Evolutionary conservation across 1,140 invertebrate genomes (phyloP), one percentile per base, ranked within the genome.

Genomic region (Streblospio benedicti): DNA sequence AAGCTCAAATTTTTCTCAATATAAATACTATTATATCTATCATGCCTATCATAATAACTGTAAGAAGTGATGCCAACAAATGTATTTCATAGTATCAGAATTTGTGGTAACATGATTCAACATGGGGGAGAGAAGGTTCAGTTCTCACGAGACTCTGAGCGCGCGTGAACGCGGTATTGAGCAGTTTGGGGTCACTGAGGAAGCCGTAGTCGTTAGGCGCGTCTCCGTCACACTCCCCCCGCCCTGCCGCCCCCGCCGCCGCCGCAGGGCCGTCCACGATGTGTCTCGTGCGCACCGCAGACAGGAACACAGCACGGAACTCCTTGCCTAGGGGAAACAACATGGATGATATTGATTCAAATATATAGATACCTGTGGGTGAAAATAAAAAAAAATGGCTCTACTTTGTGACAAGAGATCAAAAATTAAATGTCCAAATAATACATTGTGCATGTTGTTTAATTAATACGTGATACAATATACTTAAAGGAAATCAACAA

Each of bases 71-170:
- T n/a, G n/a, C n/a, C n/a, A n/a, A n/a, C n/a, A n/a, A n/a, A n/a
- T n/a, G n/a, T n/a, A n/a, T n/a, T n/a, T n/a, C n/a, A n/a, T n/a
- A n/a, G n/a, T n/a, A n/a, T n/a, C n/a, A n/a, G n/a, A n/a, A n/a
- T n/a, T n/a, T n/a, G n/a, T n/a, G n/a, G n/a, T n/a, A n/a, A n/a
- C n/a, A n/a, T n/a, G n/a, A n/a, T n/a, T n/a, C n/a, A n/a, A n/a
- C n/a, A n/a, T n/a, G n/a, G n/a, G n/a, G n/a, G n/a, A n/a, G n/a
- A n/a, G n/a, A n/a, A n/a, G n/a, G n/a, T n/a, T n/a, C n/a, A n/a
- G n/a, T n/a, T n/a, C n/a, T n/a, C n/a, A n/a, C 69, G 88, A 89
- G 68, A 90, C n/a, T 89, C 73, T 90, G 89, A 0, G 90, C 89
- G 57, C 90, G 78, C 0, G 90, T 92, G 4, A 93, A 85, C 0